These are phyloP conservation scores for Bufo gargarizans DNA, from an alignment of 2,113 vertebrate species.

Conservation along the genomic window DNA sequence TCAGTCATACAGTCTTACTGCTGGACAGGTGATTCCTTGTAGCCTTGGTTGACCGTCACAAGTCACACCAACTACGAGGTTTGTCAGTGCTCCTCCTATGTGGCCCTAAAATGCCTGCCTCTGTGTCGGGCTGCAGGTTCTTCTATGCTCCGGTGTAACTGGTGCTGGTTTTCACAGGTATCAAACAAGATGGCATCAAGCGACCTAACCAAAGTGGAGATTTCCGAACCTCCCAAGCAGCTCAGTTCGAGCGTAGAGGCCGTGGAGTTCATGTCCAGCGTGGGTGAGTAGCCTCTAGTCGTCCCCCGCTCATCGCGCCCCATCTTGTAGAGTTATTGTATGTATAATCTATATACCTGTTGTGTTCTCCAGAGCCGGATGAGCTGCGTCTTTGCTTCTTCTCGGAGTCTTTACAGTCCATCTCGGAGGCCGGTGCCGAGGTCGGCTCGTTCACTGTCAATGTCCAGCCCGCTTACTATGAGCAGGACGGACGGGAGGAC, in stretches of 20 bases:
- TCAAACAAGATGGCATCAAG: background rate
- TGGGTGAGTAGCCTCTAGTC: slow-evolving; percentile 68
- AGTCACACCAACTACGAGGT: no score
- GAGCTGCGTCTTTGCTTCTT: slow-evolving; percentile 78
- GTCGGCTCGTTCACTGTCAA: slow-evolving; percentile 75
- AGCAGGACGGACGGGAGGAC: slow-evolving; percentile 54
- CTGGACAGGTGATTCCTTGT: no score
- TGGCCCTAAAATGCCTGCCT: no score
- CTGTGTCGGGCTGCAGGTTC: no score
- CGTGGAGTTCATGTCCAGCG: slow-evolving; percentile 67
- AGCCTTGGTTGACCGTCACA: no score
- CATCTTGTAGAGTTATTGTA: accelerated
- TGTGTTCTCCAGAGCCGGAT: slow-evolving; percentile 63
- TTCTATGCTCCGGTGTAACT: background rate
- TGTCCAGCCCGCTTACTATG: slow-evolving; percentile 68
- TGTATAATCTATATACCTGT: background rate
- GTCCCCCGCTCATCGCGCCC: background rate
- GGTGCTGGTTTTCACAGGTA: background rate
- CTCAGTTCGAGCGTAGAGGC: slow-evolving; percentile 67
- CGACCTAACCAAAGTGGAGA: background rate
- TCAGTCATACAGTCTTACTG: no score
- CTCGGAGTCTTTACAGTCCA: slow-evolving; percentile 75
- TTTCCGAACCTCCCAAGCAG: background rate
- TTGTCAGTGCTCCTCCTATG: no score
- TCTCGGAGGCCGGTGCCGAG: slow-evolving; percentile 69